Evolutionary conservation across 35 echinoderm and acorn worm species (phyloP).

Genomic region (Apostichopus californicus): DNA sequence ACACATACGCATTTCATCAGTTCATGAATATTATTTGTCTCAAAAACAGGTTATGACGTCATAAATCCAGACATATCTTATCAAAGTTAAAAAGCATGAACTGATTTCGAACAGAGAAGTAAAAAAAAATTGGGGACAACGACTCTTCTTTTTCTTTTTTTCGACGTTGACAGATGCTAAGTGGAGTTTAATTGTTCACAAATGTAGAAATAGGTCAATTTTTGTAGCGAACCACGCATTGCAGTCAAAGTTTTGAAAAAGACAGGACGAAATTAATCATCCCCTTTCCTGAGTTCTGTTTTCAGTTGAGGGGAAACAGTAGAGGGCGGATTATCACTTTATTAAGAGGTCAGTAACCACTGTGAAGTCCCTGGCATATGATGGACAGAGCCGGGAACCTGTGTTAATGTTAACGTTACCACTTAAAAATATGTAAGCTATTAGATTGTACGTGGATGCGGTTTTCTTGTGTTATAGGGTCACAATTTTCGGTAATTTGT

Average conservation of each 20-base stretch:
- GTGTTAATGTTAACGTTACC: too few relatives aligned
- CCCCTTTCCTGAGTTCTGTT: not conserved
- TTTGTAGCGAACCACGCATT: constrained; percentile 31
- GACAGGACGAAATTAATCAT: constrained; percentile 13
- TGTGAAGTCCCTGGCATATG: not conserved
- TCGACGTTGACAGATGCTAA: constrained; percentile 43
- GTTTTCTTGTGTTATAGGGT: too few relatives aligned
- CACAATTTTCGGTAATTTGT: too few relatives aligned
- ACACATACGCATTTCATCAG: not conserved
- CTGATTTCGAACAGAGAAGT: not conserved
- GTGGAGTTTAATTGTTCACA: constrained; percentile 50
- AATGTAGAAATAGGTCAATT: constrained; percentile 46
- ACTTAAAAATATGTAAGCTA: too few relatives aligned
- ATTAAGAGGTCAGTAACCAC: constrained; percentile 23
- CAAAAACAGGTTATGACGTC: constrained; percentile 30
- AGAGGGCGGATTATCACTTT: constrained; percentile 6
- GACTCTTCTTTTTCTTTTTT: not conserved
- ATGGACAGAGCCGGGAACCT: too few relatives aligned
- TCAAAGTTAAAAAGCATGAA: not conserved
- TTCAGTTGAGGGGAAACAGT: not conserved
- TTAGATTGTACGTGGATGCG: too few relatives aligned
- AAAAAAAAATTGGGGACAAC: not conserved
- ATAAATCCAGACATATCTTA: not conserved
- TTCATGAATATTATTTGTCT: not conserved
- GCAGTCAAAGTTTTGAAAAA: not conserved